phyloP scores from a whole-genome alignment of 2,113 vertebrate genomes.

The Addax nasomaculatus region DNA sequence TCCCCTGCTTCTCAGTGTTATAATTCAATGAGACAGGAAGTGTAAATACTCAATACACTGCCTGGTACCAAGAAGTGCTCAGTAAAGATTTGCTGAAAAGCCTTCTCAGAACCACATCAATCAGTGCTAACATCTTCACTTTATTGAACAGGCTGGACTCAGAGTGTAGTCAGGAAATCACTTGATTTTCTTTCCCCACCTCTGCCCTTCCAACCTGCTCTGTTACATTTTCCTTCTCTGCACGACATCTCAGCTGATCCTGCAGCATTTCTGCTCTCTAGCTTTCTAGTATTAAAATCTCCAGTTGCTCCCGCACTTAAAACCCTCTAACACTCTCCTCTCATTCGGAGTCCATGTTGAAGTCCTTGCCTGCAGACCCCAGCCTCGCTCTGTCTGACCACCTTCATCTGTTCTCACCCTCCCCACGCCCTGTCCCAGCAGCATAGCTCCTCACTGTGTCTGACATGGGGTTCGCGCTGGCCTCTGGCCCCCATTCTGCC shows the following conservation, averaged over 20 bases:
- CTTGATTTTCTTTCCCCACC: not conserved
- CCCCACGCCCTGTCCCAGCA: rapidly evolving
- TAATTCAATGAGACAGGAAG: not conserved
- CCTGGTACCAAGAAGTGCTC: not conserved
- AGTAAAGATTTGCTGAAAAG: not conserved
- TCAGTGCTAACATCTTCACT: not conserved
- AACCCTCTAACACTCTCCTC: not conserved
- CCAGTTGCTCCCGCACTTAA: not conserved
- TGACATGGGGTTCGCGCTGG: not conserved
- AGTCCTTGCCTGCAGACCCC: not conserved
- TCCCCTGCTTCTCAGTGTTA: not conserved
- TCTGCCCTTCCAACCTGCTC: not conserved
- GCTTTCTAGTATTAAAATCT: not conserved
- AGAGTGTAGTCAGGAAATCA: not conserved
- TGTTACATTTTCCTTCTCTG: not conserved
- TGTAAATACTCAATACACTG: not conserved
- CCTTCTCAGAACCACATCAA: not conserved
- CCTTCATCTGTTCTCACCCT: not conserved
- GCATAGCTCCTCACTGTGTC: not conserved
- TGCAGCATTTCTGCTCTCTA: not conserved
- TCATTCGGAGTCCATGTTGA: not conserved
- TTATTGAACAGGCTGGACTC: not conserved
- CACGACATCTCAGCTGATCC: not conserved
- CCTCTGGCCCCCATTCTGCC: not conserved
- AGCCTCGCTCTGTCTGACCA: not conserved